These are phyloP conservation scores for Caenorhabditis briggsae DNA, from an alignment of 1,140 invertebrate species.

Conservation along the genomic window DNA sequence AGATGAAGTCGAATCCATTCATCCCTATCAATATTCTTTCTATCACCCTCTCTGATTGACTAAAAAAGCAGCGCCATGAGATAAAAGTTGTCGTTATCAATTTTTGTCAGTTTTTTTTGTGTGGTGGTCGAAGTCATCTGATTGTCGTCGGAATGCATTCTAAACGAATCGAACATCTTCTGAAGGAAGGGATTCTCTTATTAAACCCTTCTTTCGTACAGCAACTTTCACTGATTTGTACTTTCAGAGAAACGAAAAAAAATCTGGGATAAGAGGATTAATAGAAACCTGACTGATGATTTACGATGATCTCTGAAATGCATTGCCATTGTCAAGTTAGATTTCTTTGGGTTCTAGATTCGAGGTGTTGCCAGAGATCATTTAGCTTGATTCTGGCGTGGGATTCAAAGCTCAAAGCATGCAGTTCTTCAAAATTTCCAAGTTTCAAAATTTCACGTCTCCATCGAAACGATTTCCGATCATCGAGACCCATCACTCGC, in stretches of 20 bases:
- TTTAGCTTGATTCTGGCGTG: too few relatives aligned
- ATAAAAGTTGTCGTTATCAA: conserved; percentile 45
- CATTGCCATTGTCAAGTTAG: too few relatives aligned
- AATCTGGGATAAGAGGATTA: neutral
- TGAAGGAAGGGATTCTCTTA: neutral
- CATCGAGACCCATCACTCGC: neutral
- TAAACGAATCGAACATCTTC: neutral
- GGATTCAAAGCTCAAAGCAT: too few relatives aligned
- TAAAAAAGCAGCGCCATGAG: neutral
- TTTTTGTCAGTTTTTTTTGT: conserved; percentile 48
- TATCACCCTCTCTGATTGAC: too few relatives aligned
- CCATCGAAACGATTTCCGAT: neutral
- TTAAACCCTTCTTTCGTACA: neutral
- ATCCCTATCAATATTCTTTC: neutral
- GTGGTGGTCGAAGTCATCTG: conserved; percentile 5
- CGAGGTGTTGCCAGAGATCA: too few relatives aligned
- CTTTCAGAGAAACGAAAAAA: neutral
- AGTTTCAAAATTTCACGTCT: too few relatives aligned
- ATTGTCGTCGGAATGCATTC: neutral
- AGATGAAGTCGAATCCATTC: neutral
- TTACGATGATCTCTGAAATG: too few relatives aligned
- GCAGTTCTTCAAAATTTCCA: too few relatives aligned
- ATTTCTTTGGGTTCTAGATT: too few relatives aligned
- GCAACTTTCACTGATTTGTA: neutral
- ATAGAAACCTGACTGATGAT: too few relatives aligned